These are phyloP conservation scores for Microctenopoma steveboyesi DNA, from an alignment of 2,797 vertebrate genomes.

Conservation along the genomic window DNA sequence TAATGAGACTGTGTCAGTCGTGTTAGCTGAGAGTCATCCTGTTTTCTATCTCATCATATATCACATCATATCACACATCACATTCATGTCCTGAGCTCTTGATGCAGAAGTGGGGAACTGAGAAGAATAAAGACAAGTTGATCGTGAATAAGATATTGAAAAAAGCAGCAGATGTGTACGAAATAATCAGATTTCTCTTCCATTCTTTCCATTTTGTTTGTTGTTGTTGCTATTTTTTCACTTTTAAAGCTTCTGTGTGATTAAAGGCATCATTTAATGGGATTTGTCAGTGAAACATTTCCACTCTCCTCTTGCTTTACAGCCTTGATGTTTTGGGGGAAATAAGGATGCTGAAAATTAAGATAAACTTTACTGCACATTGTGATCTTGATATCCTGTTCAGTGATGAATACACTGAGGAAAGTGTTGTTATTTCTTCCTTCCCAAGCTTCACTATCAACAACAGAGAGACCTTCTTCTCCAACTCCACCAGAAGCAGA, in stretches of 20 bases:
- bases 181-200: slow-evolving; percentile 25
- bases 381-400: slow-evolving; percentile 17
- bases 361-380: slow-evolving; percentile 6
- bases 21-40: neutral
- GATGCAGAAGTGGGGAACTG: slow-evolving; percentile 14
- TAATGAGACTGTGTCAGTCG: slow-evolving; percentile 1
- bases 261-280: slow-evolving; percentile 38
- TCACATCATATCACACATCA: slow-evolving; percentile 13
- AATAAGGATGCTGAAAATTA: slow-evolving; percentile 20
- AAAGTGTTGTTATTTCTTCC: slow-evolving; percentile 28
- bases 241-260: slow-evolving; percentile 34
- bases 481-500: slow-evolving; percentile 96
- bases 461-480: slow-evolving; percentile 97
- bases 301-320: slow-evolving; percentile 26
- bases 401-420: slow-evolving; percentile 29
- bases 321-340: slow-evolving; percentile 13
- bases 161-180: slow-evolving; percentile 36
- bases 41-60: neutral
- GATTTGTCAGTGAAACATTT: slow-evolving; percentile 36
- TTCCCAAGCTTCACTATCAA: slow-evolving; percentile 93
- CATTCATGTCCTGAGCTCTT: slow-evolving; percentile 13
- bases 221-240: neutral
- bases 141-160: slow-evolving; percentile 55
- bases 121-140: slow-evolving; percentile 1
- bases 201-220: neutral